Evolutionary conservation across 2,113 vertebrate species (phyloP).

Genomic region (Calyptommatus sinebrachiatus): DNA sequence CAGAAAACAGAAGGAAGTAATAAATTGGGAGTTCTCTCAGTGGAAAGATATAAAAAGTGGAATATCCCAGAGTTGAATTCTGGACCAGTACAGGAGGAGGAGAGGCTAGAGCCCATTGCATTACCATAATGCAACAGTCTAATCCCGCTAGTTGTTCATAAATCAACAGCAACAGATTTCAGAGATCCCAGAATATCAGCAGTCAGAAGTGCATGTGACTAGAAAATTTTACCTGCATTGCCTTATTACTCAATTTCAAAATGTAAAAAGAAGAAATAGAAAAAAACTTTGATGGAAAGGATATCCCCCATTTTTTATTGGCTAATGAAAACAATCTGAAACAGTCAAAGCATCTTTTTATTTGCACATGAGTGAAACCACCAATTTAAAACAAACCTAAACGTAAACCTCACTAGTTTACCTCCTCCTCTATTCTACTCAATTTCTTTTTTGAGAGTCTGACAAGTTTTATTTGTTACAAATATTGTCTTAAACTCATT

Average conservation of each 20-base stretch:
- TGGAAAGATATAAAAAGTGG: no score
- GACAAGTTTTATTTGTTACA: constrained; percentile 30
- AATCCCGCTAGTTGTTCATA: no score
- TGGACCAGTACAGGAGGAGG: no score
- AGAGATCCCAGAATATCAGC: no score
- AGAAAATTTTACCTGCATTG: neutral
- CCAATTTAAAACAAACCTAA: neutral
- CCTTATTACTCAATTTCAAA: neutral
- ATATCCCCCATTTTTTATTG: no score
- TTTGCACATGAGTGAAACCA: neutral
- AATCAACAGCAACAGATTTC: no score
- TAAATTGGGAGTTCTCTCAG: no score
- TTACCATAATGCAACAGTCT: no score
- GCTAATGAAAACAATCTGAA: neutral
- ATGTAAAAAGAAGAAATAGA: neutral
- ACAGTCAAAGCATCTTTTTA: neutral
- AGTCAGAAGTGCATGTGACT: no score
- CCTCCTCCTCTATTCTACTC: neutral
- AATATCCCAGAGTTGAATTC: no score
- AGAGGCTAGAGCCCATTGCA: no score
- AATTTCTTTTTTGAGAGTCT: neutral
- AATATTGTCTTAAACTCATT: constrained; percentile 23
- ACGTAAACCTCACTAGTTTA: neutral
- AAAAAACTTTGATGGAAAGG: neutral
- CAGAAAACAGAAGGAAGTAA: no score